Percentiles rank a stretch among this genome's conserved stretches.
phyloP scores from a whole-genome alignment of 2,888 invertebrate species.

The Charanyca ferruginea region DNA sequence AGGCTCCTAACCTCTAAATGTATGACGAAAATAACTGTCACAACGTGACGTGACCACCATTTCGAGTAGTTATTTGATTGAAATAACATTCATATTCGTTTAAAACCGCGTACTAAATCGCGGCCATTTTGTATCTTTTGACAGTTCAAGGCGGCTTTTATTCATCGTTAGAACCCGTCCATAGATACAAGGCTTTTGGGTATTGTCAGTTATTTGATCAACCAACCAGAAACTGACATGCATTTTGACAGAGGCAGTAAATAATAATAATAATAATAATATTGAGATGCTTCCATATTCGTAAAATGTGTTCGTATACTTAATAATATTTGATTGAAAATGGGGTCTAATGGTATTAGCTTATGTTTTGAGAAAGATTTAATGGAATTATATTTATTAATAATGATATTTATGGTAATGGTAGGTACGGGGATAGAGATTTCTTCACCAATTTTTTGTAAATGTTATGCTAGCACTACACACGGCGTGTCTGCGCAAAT shows the following conservation, averaged over 20 bases:
- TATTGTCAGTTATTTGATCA: background rate
- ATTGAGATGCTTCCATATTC: slow-evolving; percentile 25
- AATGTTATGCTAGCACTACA: no score
- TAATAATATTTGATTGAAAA: background rate
- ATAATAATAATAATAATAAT: background rate
- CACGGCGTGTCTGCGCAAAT: no score
- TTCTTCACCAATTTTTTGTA: background rate
- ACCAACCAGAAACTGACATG: background rate
- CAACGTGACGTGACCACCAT: no score
- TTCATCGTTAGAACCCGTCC: no score
- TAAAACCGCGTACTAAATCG: no score
- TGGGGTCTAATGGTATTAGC: background rate
- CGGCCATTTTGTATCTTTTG: no score
- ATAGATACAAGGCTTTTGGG: no score
- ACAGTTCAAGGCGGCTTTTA: no score
- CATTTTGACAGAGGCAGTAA: background rate
- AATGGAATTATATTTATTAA: slow-evolving; percentile 23
- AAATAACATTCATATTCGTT: no score
- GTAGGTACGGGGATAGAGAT: background rate
- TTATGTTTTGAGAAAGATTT: background rate
- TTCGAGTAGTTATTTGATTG: no score
- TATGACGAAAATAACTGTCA: no score
- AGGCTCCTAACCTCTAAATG: no score
- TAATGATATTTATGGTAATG: slow-evolving; percentile 17
- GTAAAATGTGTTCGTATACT: background rate